phyloP scores from a whole-genome alignment of 2,888 invertebrate genomes.

The Eueremaeus valkanovi region DNA sequence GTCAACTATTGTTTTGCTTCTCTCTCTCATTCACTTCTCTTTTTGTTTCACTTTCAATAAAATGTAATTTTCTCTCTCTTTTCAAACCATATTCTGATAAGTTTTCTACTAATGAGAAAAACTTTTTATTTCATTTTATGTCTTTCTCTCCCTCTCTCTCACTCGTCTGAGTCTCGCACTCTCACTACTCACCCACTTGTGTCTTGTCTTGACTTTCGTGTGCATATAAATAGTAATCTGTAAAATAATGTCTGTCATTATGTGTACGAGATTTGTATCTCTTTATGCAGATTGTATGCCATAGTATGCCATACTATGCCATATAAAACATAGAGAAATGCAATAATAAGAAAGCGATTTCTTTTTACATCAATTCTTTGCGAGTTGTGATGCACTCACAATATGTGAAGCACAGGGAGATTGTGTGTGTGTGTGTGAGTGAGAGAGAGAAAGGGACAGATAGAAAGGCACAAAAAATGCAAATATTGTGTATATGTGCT shows the following conservation, averaged over 20 bases:
- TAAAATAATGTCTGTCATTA: not conserved
- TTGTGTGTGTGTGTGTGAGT: too few relatives aligned
- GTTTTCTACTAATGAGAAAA: conserved; percentile 15
- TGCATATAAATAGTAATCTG: conserved; percentile 17
- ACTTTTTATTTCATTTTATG: conserved; percentile 14
- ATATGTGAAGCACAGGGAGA: not conserved
- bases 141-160: not conserved
- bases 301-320: not conserved
- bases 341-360: conserved; percentile 7
- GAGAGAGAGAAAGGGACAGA: too few relatives aligned
- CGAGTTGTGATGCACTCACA: not conserved
- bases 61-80: conserved; percentile 16
- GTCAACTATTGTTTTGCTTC: conserved; percentile 7
- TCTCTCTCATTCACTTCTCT: too few relatives aligned
- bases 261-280: conserved; percentile 20
- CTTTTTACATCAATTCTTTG: not conserved
- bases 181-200: not conserved
- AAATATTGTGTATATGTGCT: not conserved
- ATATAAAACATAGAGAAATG: not conserved
- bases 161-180: not conserved
- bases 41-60: conserved; percentile 31
- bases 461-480: not conserved
- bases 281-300: not conserved
- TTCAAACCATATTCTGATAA: conserved; percentile 25
- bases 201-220: conserved; percentile 10